These are phyloP conservation scores for Lamellibrachia columna DNA, from an alignment of 2,888 invertebrate genomes.

Conservation along the genomic window DNA sequence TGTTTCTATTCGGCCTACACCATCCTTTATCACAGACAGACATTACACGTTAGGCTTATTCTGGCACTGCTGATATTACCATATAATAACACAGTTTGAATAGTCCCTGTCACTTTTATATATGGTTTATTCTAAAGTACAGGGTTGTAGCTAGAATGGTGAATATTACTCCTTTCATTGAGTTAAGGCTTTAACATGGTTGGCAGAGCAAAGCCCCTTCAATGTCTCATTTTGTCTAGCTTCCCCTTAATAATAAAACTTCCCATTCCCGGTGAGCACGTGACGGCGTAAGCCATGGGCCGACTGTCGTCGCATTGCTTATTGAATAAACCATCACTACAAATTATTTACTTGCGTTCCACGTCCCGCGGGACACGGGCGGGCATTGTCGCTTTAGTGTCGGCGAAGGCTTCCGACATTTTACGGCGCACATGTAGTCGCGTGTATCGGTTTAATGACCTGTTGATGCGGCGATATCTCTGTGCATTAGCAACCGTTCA, in stretches of 20 bases:
- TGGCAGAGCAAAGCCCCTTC: neutral
- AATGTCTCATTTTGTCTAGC: neutral
- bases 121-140: neutral
- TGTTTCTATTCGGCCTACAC: no score
- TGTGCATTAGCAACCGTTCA: neutral
- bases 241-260: neutral
- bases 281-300: neutral
- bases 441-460: neutral
- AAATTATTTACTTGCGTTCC: slow-evolving; percentile 12
- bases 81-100: no score
- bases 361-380: neutral
- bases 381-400: neutral
- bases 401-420: neutral
- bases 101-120: no score
- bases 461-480: neutral
- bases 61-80: no score
- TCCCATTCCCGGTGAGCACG: neutral
- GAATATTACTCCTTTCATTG: neutral
- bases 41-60: no score
- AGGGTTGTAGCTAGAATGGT: neutral
- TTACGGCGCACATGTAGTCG: neutral
- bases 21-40: no score
- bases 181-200: neutral
- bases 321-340: slow-evolving; percentile 11
- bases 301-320: neutral